Conservation (phyloP, 2,888 invertebrate species). For the Agrotis clavis region DNA sequence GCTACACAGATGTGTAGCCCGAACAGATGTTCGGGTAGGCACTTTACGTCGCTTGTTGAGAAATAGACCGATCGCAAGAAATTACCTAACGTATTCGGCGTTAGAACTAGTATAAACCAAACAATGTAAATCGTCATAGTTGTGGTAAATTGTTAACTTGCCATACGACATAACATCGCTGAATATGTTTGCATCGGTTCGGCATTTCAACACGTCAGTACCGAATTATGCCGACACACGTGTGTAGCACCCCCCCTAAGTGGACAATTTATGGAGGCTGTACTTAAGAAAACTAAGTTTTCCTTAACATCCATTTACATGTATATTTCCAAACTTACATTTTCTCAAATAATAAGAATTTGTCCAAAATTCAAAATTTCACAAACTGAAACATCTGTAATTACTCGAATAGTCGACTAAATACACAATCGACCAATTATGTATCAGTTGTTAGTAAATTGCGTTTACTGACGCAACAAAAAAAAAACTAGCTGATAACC, state of each 20-base stretch:
- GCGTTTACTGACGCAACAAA: background rate
- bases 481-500: background rate
- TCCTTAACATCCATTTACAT: no score
- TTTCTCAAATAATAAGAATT: background rate
- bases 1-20: no score
- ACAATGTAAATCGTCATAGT: no score
- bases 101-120: no score
- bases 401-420: constrained; percentile 47
- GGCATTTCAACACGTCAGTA: no score
- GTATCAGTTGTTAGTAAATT: constrained; percentile 2
- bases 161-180: no score
- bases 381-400: background rate
- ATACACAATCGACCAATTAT: background rate
- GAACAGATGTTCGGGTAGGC: background rate
- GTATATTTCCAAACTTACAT: no score
- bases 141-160: no score
- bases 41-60: background rate
- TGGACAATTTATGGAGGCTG: background rate
- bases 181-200: no score
- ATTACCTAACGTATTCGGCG: no score
- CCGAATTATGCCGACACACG: background rate
- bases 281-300: background rate
- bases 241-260: background rate
- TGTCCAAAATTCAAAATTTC: background rate
- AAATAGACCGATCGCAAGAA: no score